phyloP scores from a whole-genome alignment of 2,113 vertebrate species.

The Calyptomena viridis region DNA sequence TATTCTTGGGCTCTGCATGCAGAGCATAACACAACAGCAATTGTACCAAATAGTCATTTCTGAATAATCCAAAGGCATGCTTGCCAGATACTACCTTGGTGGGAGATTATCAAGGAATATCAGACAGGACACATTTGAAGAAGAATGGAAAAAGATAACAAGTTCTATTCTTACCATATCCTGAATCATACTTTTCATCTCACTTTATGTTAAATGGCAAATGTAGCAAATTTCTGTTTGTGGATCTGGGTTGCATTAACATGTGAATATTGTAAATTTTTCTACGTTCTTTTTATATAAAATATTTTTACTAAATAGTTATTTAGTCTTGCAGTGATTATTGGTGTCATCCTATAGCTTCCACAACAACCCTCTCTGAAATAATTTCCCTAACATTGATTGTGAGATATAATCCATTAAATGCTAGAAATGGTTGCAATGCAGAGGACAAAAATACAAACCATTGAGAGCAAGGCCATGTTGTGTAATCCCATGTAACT shows the following conservation, averaged over 20 bases:
- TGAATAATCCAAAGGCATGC: background rate
- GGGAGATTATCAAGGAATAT: background rate
- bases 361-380: background rate
- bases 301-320: background rate
- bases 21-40: background rate
- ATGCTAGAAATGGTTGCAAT: background rate
- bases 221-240: conserved; percentile 42
- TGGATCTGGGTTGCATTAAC: background rate
- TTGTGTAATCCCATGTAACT: background rate
- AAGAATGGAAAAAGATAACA: background rate
- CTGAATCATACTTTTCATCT: background rate
- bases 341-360: background rate
- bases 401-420: background rate
- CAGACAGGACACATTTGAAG: background rate
- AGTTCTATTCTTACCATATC: background rate
- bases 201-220: background rate
- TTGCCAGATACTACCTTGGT: background rate
- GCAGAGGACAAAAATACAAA: background rate
- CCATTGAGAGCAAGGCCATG: background rate
- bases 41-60: background rate
- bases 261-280: background rate
- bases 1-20: background rate
- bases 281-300: conserved; percentile 47
- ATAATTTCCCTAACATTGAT: background rate
- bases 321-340: background rate